These are phyloP conservation scores for Gobiocypris rarus DNA, from an alignment of 2,113 vertebrate genomes.

Conservation along the genomic window DNA sequence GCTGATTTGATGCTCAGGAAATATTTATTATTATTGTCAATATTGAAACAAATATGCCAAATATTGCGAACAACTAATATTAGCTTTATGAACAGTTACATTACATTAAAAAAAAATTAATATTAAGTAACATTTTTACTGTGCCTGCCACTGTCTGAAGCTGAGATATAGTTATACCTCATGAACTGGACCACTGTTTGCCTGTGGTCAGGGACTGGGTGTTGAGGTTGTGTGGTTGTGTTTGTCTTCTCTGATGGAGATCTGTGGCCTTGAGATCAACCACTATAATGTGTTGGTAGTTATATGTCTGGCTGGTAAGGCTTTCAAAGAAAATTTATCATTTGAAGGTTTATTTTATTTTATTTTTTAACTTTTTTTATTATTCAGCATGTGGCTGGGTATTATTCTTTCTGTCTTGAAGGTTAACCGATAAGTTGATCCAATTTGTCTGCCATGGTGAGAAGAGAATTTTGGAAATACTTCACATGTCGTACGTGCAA, in stretches of 20 bases:
- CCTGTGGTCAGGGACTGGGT: background rate
- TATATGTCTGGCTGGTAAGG: background rate
- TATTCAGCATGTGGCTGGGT: slow-evolving; percentile 68
- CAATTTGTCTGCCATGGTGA: slow-evolving; percentile 74
- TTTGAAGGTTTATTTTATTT: background rate
- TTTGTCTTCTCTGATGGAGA: background rate
- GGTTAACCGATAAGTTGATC: slow-evolving; percentile 79
- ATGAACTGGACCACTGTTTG: background rate
- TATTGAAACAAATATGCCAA: too few relatives aligned
- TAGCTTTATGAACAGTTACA: too few relatives aligned
- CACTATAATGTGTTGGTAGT: background rate
- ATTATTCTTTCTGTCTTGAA: slow-evolving; percentile 73
- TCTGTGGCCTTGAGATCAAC: slow-evolving; percentile 19
- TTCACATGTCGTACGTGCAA: slow-evolving; percentile 71
- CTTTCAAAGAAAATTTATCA: background rate
- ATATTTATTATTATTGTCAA: too few relatives aligned
- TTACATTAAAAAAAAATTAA: too few relatives aligned
- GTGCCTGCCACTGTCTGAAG: background rate
- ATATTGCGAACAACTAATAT: too few relatives aligned
- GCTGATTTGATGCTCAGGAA: too few relatives aligned
- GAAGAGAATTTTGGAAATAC: slow-evolving; percentile 76
- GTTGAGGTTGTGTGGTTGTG: background rate
- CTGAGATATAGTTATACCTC: background rate
- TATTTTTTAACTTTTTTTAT: slow-evolving; percentile 60
- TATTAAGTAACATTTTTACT: too few relatives aligned